These are phyloP conservation scores for Prionchulus punctatus DNA, from an alignment of 2,888 invertebrate genomes.

Conservation along the genomic window DNA sequence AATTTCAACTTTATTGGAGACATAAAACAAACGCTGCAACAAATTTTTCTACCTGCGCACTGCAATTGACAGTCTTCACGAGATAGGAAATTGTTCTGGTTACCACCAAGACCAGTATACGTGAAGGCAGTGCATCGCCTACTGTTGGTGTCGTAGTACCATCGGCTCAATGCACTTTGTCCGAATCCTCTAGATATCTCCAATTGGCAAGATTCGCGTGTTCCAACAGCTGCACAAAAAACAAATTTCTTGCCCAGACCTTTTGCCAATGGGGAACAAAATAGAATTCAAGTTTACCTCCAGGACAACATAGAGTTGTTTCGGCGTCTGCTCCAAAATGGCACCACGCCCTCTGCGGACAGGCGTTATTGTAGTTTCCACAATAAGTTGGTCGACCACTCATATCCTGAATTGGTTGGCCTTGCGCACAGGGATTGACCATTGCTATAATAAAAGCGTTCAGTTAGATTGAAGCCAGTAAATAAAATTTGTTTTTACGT, in stretches of 20 bases:
- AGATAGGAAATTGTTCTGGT: slow-evolving; percentile 21
- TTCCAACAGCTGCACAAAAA: slow-evolving; percentile 5
- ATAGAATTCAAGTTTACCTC: slow-evolving; percentile 5
- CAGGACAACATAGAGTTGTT: slow-evolving; percentile 16
- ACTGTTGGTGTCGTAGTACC: slow-evolving; percentile 15
- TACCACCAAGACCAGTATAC: slow-evolving; percentile 19
- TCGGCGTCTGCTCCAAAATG: slow-evolving; percentile 14
- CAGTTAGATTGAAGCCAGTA: background rate
- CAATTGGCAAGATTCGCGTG: slow-evolving; percentile 8
- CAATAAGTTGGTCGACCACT: slow-evolving; percentile 6
- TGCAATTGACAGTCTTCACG: slow-evolving; percentile 16
- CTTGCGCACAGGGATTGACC: slow-evolving; percentile 13
- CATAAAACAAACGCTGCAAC: background rate
- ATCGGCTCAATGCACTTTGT: slow-evolving; percentile 14
- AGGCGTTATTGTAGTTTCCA: slow-evolving; percentile 9
- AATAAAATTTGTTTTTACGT: slow-evolving; percentile 9
- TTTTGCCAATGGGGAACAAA: background rate
- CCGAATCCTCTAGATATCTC: slow-evolving; percentile 8
- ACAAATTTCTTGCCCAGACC: background rate
- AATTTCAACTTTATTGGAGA: background rate
- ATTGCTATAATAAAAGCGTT: background rate
- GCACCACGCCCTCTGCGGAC: slow-evolving; percentile 14
- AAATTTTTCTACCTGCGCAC: slow-evolving; percentile 15
- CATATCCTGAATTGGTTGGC: slow-evolving; percentile 11
- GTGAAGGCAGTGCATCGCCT: slow-evolving; percentile 17